Percentiles rank a stretch among this genome's conserved stretches.
phyloP scores from a whole-genome alignment of 2,797 vertebrate species.

The Heliangelus exortis region DNA sequence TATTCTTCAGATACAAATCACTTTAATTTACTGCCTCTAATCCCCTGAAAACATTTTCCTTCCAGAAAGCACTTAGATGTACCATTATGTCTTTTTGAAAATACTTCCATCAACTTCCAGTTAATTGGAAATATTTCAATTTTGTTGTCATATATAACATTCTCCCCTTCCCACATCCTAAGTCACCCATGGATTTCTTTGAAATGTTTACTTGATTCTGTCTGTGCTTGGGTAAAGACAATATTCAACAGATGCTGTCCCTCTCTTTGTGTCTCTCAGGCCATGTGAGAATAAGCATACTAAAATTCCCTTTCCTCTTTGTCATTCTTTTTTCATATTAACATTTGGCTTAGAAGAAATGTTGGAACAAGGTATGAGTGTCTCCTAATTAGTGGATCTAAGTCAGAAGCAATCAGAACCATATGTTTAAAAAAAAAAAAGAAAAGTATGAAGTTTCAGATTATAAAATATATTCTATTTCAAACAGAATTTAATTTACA shows the following conservation, averaged over 20 bases:
- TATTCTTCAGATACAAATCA: neutral
- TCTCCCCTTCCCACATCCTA: neutral
- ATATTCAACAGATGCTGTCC: neutral
- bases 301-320: neutral
- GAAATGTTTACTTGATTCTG: neutral
- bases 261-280: neutral
- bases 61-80: neutral
- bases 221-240: neutral
- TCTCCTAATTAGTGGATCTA: neutral
- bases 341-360: neutral
- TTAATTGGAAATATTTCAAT: neutral
- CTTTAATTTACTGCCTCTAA: neutral
- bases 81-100: neutral
- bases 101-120: neutral
- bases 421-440: neutral
- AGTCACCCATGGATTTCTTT: neutral
- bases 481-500: neutral
- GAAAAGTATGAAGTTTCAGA: rapidly evolving
- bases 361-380: neutral
- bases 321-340: neutral
- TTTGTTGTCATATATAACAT: neutral
- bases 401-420: neutral
- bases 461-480: neutral
- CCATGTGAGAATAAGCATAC: neutral
- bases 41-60: neutral